Conservation (phyloP, 2,888 invertebrate species). For the Euproctis similis region DNA sequence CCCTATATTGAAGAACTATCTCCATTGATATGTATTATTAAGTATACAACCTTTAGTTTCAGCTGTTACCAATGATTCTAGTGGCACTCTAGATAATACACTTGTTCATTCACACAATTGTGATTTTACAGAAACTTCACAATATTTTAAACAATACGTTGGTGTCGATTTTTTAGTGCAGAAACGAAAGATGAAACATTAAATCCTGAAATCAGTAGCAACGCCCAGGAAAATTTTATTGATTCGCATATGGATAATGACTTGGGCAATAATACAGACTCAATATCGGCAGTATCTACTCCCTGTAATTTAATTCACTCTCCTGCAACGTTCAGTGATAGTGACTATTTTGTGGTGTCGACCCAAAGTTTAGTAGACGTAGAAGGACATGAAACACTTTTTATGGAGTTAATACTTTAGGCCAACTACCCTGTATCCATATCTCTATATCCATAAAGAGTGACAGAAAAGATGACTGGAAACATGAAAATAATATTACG, state of each 20-base stretch:
- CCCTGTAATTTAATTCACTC: slow-evolving; percentile 3
- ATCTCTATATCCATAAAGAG: too few species aligned
- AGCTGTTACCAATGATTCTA: slow-evolving; percentile 4
- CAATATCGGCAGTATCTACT: slow-evolving; percentile 5
- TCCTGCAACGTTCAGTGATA: slow-evolving; percentile 4
- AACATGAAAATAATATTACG: too few species aligned
- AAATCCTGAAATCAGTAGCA: slow-evolving; percentile 4
- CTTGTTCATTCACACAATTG: slow-evolving; percentile 6
- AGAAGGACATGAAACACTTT: too few species aligned
- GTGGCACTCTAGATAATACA: slow-evolving; percentile 1
- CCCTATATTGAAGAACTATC: slow-evolving; percentile 7
- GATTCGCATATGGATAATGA: slow-evolving; percentile 3
- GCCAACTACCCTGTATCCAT: too few species aligned
- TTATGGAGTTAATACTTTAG: too few species aligned
- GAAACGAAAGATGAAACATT: slow-evolving; percentile 4
- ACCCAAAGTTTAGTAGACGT: slow-evolving; percentile 6
- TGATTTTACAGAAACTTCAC: slow-evolving; percentile 2
- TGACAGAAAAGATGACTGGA: too few species aligned
- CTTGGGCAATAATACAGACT: slow-evolving; percentile 2
- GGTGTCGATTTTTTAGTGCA: slow-evolving; percentile 4
- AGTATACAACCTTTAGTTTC: slow-evolving; percentile 2
- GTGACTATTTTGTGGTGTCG: not conserved
- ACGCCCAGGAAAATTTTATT: slow-evolving; percentile 2
- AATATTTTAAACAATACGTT: slow-evolving; percentile 3
- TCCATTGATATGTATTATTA: slow-evolving; percentile 5